Evolutionary conservation across 2,888 invertebrate genomes (phyloP).

Genomic region (Aplocera efformata): DNA sequence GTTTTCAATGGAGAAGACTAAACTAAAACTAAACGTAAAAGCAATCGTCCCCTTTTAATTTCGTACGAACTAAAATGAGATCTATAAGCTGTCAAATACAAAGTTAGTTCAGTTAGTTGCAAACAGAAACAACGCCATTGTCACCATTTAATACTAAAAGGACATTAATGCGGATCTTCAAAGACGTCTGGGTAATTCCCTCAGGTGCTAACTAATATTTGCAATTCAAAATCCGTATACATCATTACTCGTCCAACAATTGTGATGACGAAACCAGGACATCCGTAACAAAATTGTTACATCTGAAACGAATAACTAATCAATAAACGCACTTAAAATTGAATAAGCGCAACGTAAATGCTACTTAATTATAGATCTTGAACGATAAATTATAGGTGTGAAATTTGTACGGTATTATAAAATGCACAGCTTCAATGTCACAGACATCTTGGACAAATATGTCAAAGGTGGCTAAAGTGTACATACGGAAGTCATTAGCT

Average conservation of each 20-base stretch:
- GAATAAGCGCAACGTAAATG: no score
- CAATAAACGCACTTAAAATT: constrained; percentile 13
- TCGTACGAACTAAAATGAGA: no score
- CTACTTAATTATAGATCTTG: constrained; percentile 6
- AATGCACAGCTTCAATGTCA: constrained; percentile 40
- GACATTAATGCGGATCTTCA: not conserved
- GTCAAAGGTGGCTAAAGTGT: constrained; percentile 40
- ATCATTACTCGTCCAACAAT: not conserved
- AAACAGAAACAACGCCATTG: no score
- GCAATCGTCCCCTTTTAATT: no score
- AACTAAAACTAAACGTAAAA: no score
- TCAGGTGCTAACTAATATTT: not conserved
- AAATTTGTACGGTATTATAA: constrained; percentile 15
- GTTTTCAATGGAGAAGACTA: no score
- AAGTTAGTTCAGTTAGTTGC: no score
- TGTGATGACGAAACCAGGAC: constrained; percentile 23
- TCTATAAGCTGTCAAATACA: no score
- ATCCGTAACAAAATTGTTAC: constrained; percentile 13
- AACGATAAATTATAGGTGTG: not conserved
- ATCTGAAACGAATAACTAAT: constrained; percentile 18
- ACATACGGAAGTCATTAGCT: constrained; percentile 31
- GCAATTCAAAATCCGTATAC: not conserved
- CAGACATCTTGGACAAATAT: constrained; percentile 36
- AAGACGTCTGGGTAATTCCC: not conserved
- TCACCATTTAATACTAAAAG: constrained; percentile 1